Percentiles rank a stretch among this genome's conserved stretches.
These are phyloP conservation scores for Synergus laeviventris DNA, from an alignment of 2,888 invertebrate species.

Conservation along the genomic window DNA sequence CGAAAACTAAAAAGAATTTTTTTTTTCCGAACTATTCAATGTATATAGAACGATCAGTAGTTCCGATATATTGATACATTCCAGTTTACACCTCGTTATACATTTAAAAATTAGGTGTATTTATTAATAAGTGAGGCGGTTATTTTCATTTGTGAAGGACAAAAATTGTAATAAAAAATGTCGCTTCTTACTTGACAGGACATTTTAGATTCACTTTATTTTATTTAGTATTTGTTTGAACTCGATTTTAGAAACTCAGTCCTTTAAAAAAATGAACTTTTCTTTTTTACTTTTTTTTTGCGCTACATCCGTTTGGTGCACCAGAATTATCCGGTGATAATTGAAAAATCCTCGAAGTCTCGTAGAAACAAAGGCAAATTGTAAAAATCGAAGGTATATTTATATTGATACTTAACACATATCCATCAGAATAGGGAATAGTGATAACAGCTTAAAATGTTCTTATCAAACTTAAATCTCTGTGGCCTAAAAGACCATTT, in stretches of 20 bases:
- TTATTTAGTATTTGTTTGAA: background rate
- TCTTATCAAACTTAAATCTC: constrained; percentile 35
- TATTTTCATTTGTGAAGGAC: background rate
- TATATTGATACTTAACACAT: constrained; percentile 67
- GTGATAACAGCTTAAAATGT: constrained; percentile 47
- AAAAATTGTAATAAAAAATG: background rate
- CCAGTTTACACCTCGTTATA: background rate
- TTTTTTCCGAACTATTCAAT: background rate
- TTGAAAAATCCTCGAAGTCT: constrained; percentile 29
- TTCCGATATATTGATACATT: background rate
- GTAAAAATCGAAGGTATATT: constrained; percentile 55
- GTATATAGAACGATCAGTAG: background rate
- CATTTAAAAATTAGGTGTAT: background rate
- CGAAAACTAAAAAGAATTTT: background rate
- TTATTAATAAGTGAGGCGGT: background rate
- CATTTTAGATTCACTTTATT: background rate
- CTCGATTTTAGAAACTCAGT: background rate
- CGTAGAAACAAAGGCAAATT: constrained; percentile 34
- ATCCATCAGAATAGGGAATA: constrained; percentile 63
- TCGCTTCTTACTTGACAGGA: background rate
- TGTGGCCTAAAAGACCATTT: constrained; percentile 25
- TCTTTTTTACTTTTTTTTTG: background rate
- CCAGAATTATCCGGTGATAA: constrained; percentile 16
- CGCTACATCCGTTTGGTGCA: constrained; percentile 3
- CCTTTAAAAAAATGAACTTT: background rate